Evolutionary conservation across 2,113 vertebrate genomes (phyloP).

Genomic region (Scomber japonicus): DNA sequence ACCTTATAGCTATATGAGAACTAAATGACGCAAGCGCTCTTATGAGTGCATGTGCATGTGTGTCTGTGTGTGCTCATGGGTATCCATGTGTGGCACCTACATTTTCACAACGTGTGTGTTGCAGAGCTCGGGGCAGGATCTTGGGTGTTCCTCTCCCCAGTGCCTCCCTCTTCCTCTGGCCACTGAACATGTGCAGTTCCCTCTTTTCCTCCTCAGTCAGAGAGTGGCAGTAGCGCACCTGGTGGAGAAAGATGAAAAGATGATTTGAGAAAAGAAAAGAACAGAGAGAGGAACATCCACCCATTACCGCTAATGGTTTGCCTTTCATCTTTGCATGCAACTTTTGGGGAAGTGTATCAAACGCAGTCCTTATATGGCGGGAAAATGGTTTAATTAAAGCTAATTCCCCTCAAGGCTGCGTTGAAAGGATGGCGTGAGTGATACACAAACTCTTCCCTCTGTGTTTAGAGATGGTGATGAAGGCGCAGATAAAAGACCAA

Average conservation of each 20-base stretch:
- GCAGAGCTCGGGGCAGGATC: conserved; percentile 89
- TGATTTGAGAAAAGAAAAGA: conserved; percentile 11
- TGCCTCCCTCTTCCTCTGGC: conserved; percentile 95
- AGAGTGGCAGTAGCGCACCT: conserved; percentile 97
- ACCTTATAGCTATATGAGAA: conserved; percentile 30
- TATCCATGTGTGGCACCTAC: conserved; percentile 78
- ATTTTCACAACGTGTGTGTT: conserved; percentile 91
- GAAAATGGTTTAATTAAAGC: conserved; percentile 57
- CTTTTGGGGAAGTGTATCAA: conserved; percentile 2
- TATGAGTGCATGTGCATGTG: conserved; percentile 2
- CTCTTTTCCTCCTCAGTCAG: conserved; percentile 95
- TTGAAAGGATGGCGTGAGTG: conserved; percentile 63
- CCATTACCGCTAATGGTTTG: conserved; percentile 21
- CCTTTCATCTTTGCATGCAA: conserved; percentile 49
- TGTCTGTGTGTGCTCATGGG: background rate
- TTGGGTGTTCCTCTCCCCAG: conserved; percentile 94
- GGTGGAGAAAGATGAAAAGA: conserved; percentile 72
- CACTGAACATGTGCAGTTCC: conserved; percentile 94
- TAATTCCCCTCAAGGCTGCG: conserved; percentile 44
- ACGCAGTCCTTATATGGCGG: conserved; percentile 35
- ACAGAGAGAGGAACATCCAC: background rate
- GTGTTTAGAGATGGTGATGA: conserved; percentile 71
- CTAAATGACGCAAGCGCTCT: conserved; percentile 20
- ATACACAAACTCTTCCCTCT: conserved; percentile 57
- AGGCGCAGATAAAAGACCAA: conserved; percentile 63